Conservation (phyloP, 1,140 invertebrate genomes). For the Tachypleus tridentatus region DNA sequence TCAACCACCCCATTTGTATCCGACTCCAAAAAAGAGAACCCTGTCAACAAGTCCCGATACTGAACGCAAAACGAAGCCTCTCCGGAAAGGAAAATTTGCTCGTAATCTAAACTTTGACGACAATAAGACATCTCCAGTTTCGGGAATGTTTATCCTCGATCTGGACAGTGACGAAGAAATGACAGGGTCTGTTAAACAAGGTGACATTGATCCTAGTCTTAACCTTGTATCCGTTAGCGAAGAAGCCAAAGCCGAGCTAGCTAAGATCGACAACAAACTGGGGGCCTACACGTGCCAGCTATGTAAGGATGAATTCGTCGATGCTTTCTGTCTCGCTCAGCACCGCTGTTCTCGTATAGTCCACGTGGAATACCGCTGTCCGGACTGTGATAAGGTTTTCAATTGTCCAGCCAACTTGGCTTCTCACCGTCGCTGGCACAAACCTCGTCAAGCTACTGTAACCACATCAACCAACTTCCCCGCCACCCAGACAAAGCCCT, state of each 20-base stretch:
- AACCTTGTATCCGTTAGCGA: slow-evolving; percentile 94
- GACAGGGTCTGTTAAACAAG: slow-evolving; percentile 40
- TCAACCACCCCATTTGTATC: background rate
- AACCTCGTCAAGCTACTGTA: slow-evolving; percentile 49
- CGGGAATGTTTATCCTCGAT: slow-evolving; percentile 80
- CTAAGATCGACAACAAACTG: slow-evolving; percentile 92
- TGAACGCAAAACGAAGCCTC: slow-evolving; percentile 22
- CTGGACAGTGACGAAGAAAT: slow-evolving; percentile 29
- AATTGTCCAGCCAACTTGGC: slow-evolving; percentile 97
- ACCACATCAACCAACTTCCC: background rate
- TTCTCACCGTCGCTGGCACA: slow-evolving; percentile 94
- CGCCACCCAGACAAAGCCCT: background rate
- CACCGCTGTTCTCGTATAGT: slow-evolving; percentile 94
- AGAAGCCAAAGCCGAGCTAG: slow-evolving; percentile 82
- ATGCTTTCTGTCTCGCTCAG: slow-evolving; percentile 91
- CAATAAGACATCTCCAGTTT: slow-evolving; percentile 93
- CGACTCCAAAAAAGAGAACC: background rate
- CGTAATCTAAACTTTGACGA: slow-evolving; percentile 79
- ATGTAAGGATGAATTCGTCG: slow-evolving; percentile 81
- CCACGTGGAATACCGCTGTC: slow-evolving; percentile 95
- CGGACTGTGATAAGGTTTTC: slow-evolving; percentile 97
- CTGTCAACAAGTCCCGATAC: background rate
- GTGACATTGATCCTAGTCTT: slow-evolving; percentile 92
- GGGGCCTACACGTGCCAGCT: slow-evolving; percentile 91
- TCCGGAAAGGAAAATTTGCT: slow-evolving; percentile 49